A percentile compares a stretch with the other conserved stretches of the same genome.
Conservation (phyloP, 2,888 invertebrate genomes). For the Dryadula phaetusa region DNA sequence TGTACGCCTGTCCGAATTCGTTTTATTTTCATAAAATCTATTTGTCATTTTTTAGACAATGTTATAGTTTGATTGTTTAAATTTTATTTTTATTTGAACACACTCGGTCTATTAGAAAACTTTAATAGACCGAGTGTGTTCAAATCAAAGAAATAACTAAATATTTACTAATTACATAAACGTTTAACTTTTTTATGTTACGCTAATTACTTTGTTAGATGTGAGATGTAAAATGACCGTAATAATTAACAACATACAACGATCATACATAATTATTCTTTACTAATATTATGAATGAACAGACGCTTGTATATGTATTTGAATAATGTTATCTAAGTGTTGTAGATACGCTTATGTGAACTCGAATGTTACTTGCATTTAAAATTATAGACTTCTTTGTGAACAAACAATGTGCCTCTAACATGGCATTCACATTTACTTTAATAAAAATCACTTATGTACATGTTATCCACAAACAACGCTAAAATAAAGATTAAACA, state of each 20-base stretch:
- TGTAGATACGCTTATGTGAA: background rate
- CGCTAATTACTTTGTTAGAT: constrained; percentile 6
- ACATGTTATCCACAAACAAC: background rate
- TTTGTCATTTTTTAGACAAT: no score
- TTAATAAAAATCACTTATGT: background rate
- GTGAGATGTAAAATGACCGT: background rate
- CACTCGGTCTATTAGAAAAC: no score
- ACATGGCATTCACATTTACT: constrained; percentile 18
- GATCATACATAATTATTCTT: constrained; percentile 1
- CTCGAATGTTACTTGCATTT: constrained; percentile 8
- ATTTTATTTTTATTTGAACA: no score
- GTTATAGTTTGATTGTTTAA: no score
- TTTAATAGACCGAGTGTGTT: no score
- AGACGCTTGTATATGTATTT: background rate
- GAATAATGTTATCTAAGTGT: constrained; percentile 14
- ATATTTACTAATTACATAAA: background rate
- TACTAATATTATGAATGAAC: constrained; percentile 14
- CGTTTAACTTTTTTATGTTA: background rate
- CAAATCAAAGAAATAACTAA: no score
- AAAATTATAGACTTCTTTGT: constrained; percentile 19
- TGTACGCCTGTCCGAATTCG: no score
- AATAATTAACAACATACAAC: constrained; percentile 23
- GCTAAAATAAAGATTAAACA: constrained; percentile 7
- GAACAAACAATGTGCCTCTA: background rate
- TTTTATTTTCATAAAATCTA: no score